These are phyloP conservation scores for Lasioglossum villosulum DNA, from an alignment of 2,888 invertebrate genomes.

Conservation along the genomic window DNA sequence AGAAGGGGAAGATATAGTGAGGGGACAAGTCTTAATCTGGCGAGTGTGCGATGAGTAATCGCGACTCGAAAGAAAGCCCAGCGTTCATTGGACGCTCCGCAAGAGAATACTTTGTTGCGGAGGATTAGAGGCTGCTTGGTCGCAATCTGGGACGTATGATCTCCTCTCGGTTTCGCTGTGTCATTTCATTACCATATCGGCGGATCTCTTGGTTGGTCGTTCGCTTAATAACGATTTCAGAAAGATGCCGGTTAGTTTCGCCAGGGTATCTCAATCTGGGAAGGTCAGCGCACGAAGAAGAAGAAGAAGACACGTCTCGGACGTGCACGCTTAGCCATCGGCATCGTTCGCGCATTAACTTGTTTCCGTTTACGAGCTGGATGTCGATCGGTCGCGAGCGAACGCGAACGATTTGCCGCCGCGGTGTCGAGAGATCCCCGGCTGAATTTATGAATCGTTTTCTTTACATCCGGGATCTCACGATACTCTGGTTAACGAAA, in stretches of 20 bases:
- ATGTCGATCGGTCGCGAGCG: constrained; percentile 12
- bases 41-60: not conserved
- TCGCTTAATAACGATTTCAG: constrained; percentile 35
- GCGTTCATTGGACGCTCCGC: not conserved
- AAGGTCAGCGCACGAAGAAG: constrained; percentile 28
- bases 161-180: constrained; percentile 34
- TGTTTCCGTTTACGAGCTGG: constrained; percentile 12
- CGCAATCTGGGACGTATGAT: constrained; percentile 51
- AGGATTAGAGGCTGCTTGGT: constrained; percentile 70
- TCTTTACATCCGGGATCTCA: constrained; percentile 54
- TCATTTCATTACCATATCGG: constrained; percentile 71
- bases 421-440: constrained; percentile 24
- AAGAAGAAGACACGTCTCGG: not conserved
- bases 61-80: not conserved
- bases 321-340: constrained; percentile 7
- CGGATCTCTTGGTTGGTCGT: constrained; percentile 60
- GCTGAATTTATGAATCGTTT: constrained; percentile 44
- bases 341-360: constrained; percentile 31
- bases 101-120: constrained; percentile 24
- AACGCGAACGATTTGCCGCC: constrained; percentile 17
- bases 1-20: too few species aligned
- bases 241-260: constrained; percentile 15
- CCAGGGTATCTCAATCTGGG: constrained; percentile 37
- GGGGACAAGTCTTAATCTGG: too few species aligned
- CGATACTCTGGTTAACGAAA: constrained; percentile 48